A percentile compares a stretch with the other conserved stretches of the same genome.
phyloP scores from a whole-genome alignment of 2,797 vertebrate genomes.

The Mormyrus hasselquistii region DNA sequence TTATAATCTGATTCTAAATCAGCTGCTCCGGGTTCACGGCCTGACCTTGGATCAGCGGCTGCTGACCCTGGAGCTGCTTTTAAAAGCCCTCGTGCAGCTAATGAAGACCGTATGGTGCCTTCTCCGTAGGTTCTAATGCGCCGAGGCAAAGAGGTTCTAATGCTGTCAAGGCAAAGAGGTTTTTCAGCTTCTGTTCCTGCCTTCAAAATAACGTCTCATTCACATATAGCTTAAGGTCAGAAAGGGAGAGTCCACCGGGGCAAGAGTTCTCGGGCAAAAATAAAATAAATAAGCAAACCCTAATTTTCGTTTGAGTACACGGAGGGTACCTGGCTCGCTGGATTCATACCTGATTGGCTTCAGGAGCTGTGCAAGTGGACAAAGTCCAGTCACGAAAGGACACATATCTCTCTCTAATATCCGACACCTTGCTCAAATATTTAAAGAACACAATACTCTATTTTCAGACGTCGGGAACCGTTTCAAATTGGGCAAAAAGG shows the following conservation, averaged over 20 bases:
- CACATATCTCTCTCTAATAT: slow-evolving; percentile 45
- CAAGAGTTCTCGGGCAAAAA: neutral
- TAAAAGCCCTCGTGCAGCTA: slow-evolving; percentile 46
- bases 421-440: slow-evolving; percentile 57
- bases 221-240: slow-evolving; percentile 22
- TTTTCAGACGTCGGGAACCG: slow-evolving; percentile 19
- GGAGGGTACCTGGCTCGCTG: neutral
- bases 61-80: slow-evolving; percentile 51
- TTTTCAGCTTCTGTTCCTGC: neutral
- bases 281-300: neutral
- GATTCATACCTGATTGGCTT: neutral
- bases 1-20: neutral
- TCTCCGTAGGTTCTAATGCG: slow-evolving; percentile 29
- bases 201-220: slow-evolving; percentile 11
- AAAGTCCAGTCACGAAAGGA: slow-evolving; percentile 42
- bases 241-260: slow-evolving; percentile 18
- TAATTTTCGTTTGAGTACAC: neutral
- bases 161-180: slow-evolving; percentile 33
- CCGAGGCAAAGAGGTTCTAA: slow-evolving; percentile 34
- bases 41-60: neutral
- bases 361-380: slow-evolving; percentile 33
- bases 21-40: neutral
- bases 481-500: slow-evolving; percentile 32
- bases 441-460: slow-evolving; percentile 45
- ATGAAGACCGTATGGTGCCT: slow-evolving; percentile 65